These are phyloP conservation scores for Cheirogaleus medius DNA, from an alignment of 2,113 vertebrate genomes.

Conservation along the genomic window DNA sequence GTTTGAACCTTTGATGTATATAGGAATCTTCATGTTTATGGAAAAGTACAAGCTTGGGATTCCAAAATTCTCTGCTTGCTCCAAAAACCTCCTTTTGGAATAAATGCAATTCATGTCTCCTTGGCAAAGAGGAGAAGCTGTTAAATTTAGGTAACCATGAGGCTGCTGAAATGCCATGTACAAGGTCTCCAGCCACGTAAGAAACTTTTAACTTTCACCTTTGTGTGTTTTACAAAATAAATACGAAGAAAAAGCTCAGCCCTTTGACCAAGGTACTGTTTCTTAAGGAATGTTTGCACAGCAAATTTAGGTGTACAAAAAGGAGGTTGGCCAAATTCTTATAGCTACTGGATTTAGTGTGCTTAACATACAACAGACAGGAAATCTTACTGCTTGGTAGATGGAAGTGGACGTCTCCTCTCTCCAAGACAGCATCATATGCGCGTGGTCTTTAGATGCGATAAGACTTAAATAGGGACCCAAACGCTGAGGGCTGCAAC, in stretches of 20 bases:
- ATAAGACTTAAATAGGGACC: neutral
- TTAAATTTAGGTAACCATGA: neutral
- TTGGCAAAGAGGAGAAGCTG: neutral
- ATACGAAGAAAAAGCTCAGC: neutral
- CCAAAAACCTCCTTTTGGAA: neutral
- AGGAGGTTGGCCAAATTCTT: neutral
- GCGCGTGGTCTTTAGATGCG: no score
- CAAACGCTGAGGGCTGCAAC: constrained; percentile 40
- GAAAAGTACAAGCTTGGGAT: neutral
- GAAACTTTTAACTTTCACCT: constrained; percentile 3
- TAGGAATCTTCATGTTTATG: neutral
- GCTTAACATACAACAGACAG: neutral
- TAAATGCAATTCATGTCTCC: neutral
- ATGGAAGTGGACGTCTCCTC: neutral
- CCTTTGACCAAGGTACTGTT: neutral
- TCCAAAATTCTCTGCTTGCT: neutral
- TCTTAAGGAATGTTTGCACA: neutral
- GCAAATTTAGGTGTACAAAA: neutral
- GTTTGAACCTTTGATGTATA: neutral
- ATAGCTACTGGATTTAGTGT: neutral
- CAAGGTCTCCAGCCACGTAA: neutral
- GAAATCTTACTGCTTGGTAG: neutral
- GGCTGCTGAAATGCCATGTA: neutral
- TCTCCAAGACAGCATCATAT: fast-evolving
- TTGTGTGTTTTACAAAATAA: constrained; percentile 29